Evolutionary conservation across 92 coral and sea anemone genomes (phyloP).

Genomic region (Phenganax marumi): DNA sequence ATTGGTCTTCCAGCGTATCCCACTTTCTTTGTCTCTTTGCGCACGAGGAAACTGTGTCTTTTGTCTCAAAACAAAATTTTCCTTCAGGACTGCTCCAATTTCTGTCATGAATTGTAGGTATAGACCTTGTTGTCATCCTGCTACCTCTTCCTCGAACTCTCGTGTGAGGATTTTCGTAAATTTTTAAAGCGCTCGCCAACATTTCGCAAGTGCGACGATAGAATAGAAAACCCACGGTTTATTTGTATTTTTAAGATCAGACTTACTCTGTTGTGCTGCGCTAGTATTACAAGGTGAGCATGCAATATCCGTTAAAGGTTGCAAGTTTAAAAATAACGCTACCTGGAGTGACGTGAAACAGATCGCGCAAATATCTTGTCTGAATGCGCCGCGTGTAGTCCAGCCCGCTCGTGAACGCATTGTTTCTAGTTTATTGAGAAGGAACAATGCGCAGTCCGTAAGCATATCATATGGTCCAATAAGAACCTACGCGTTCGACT

Average conservation of each 20-base stretch:
- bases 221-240: slow-evolving; percentile 22
- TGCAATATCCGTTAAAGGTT: slow-evolving; percentile 46
- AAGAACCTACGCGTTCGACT: slow-evolving; percentile 31
- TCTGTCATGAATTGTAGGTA: slow-evolving; percentile 5
- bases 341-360: slow-evolving; percentile 35
- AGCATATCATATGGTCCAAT: slow-evolving; percentile 46
- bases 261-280: slow-evolving; percentile 33
- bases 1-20: slow-evolving; percentile 39
- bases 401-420: slow-evolving; percentile 34
- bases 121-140: neutral
- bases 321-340: slow-evolving; percentile 49
- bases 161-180: neutral
- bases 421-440: slow-evolving; percentile 45
- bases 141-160: neutral
- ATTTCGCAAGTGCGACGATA: neutral
- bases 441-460: slow-evolving; percentile 43
- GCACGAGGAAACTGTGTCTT: slow-evolving; percentile 7
- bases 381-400: slow-evolving; percentile 36
- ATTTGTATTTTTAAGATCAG: slow-evolving; percentile 27
- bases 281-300: slow-evolving; percentile 32
- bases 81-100: slow-evolving; percentile 6
- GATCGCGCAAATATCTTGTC: slow-evolving; percentile 38
- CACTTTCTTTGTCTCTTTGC: slow-evolving; percentile 29
- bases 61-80: slow-evolving; percentile 19
- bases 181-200: neutral